Evolutionary conservation across 2,797 vertebrate genomes (phyloP), one percentile per base, ranked within the genome.

Genomic region (Gobio occitaniae): DNA sequence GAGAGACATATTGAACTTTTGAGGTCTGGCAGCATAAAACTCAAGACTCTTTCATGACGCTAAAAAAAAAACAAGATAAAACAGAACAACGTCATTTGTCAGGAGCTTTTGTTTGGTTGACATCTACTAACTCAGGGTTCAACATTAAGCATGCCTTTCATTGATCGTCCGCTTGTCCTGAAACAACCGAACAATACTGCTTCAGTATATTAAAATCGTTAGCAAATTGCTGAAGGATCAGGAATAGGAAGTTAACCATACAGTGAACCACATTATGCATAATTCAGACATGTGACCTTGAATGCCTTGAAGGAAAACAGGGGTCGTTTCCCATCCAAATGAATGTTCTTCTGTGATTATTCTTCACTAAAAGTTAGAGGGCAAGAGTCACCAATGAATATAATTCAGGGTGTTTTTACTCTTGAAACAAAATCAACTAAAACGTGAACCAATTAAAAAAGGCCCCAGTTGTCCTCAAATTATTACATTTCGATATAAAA

Each of bases 311-410:
- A 59, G 44, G 61, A 63, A 79, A 79, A 79, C 41, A 29, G 16
- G n/a, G 61, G 77, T 79, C n/a, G 25, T 63, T 79, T 50, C 44
- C 25, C 44, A 25, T 47, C 10, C 41, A 79, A 79, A 79, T 66
- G 2, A 65, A 79, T 66, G 61, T 79, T 79, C 77, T 65, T 79
- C 61, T 79, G 56, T 66, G 77, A 79, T 79, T 79, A 79, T 50
- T 66, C 41, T 47, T 48, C 59, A 19, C 41, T 65, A 63, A 25
- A 63, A 65, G 61, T 79, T 11, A 19, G 41, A 65, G 59, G 59
- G 77, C 77, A 79, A 65, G 41, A 50, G 77, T 65, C 59, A 48
- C 77, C 50, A 79, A 79, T 79, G 41, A 79, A 78, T 47, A 32
- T 48, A 48, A 78, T 65, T 78, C 41, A 32, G 59, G 25, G n/a